Evolutionary conservation across 2,797 vertebrate species (phyloP).

Genomic region (Simalia tracyae): DNA sequence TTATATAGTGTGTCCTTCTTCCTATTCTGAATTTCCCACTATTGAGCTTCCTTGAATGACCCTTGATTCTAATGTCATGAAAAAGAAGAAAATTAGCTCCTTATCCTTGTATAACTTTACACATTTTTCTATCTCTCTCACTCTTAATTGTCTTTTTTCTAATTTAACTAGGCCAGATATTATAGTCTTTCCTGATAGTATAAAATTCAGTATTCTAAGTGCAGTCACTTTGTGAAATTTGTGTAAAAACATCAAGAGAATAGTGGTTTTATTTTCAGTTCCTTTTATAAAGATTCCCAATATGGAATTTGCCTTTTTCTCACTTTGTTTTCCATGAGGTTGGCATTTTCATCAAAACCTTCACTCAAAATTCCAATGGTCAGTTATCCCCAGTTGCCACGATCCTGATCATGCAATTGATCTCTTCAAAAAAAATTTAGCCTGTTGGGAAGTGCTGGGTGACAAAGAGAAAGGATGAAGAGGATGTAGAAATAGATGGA

Average conservation of each 20-base stretch:
- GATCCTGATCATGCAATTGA: neutral
- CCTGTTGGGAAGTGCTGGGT: neutral
- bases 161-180: too few relatives aligned
- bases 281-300: neutral
- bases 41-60: too few relatives aligned
- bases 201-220: too few relatives aligned
- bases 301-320: neutral
- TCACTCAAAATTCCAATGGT: neutral
- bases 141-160: too few relatives aligned
- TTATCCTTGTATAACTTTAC: too few relatives aligned
- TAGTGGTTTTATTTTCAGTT: neutral
- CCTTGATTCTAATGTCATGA: too few relatives aligned
- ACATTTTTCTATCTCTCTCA: too few relatives aligned
- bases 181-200: too few relatives aligned
- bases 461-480: neutral
- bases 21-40: too few relatives aligned
- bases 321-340: neutral
- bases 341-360: neutral
- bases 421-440: neutral
- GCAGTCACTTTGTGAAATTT: neutral
- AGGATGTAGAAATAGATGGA: neutral
- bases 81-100: too few relatives aligned
- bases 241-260: neutral
- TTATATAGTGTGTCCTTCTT: too few relatives aligned
- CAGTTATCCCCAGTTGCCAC: neutral